These are phyloP conservation scores for Montipora cactus DNA, from an alignment of 64 coral and sea anemone species.

Conservation along the genomic window DNA sequence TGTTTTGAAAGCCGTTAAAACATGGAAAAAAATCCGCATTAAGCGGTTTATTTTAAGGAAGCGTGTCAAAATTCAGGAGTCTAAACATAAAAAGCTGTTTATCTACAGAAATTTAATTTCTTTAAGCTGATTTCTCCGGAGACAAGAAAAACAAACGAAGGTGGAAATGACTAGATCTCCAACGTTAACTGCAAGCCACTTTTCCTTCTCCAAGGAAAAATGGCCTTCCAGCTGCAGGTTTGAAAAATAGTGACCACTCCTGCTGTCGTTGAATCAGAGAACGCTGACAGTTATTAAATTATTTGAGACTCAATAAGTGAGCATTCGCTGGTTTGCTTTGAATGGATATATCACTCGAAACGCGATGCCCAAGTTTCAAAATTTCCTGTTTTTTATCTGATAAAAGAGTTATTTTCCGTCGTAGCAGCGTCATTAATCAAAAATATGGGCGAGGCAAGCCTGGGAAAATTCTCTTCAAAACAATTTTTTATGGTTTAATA, in stretches of 20 bases:
- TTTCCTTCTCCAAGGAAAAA: too few species aligned
- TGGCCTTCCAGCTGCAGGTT: background rate
- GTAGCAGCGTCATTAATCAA: background rate
- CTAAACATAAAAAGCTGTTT: background rate
- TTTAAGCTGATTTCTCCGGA: too few species aligned
- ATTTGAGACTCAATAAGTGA: background rate
- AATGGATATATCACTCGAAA: background rate
- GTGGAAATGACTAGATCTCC: too few species aligned
- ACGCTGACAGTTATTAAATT: conserved; percentile 34
- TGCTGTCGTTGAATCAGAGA: background rate
- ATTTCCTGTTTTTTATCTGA: conserved; percentile 8
- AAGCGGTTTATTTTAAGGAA: background rate
- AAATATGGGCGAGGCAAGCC: background rate
- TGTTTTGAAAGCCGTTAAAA: background rate
- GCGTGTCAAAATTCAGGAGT: background rate
- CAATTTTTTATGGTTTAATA: too few species aligned
- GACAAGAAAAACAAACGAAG: too few species aligned
- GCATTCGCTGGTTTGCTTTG: background rate
- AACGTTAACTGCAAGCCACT: too few species aligned
- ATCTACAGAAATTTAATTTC: background rate
- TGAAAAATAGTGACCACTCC: too few species aligned
- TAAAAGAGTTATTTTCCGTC: background rate
- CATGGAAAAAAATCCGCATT: background rate
- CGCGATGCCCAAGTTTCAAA: background rate
- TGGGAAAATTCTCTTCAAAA: background rate